These are phyloP conservation scores for Drosophila micromelanica DNA, from an alignment of 1,140 invertebrate species.

Conservation along the genomic window DNA sequence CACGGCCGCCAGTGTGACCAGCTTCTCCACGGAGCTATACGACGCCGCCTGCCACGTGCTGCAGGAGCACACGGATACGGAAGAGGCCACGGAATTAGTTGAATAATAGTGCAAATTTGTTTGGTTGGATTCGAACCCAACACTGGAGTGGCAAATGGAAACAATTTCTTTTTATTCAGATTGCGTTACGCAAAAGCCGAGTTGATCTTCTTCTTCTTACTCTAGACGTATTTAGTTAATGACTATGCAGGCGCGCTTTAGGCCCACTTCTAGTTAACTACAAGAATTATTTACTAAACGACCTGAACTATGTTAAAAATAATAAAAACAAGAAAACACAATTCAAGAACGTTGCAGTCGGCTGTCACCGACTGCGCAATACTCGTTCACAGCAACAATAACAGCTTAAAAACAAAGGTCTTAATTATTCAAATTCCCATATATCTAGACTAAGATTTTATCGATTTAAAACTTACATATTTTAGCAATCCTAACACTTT, in stretches of 20 bases:
- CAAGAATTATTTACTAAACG: conserved; percentile 37
- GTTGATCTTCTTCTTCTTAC: conserved; percentile 68
- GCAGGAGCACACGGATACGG: conserved; percentile 13
- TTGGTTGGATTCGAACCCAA: not conserved
- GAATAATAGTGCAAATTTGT: conserved; percentile 39
- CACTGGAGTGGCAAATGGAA: not conserved
- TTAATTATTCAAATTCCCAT: no score
- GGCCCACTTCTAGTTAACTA: conserved; percentile 31
- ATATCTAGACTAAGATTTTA: no score
- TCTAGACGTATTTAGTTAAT: conserved; percentile 47
- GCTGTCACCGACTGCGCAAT: no score
- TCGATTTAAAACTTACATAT: no score
- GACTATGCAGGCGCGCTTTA: conserved; percentile 19
- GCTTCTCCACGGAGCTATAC: conserved; percentile 61
- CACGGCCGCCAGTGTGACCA: conserved; percentile 50
- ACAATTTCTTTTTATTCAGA: conserved; percentile 43
- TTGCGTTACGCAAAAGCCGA: conserved; percentile 57
- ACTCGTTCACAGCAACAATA: not conserved
- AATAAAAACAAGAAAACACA: not conserved
- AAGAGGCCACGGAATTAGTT: conserved; percentile 10
- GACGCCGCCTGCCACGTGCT: conserved; percentile 66
- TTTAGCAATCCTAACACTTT: no score
- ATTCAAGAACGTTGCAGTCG: no score
- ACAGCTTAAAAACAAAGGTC: not conserved
- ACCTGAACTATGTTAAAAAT: conserved; percentile 44